Conservation (phyloP, 2,888 invertebrate genomes). For the Acanthosepion esculentum region DNA sequence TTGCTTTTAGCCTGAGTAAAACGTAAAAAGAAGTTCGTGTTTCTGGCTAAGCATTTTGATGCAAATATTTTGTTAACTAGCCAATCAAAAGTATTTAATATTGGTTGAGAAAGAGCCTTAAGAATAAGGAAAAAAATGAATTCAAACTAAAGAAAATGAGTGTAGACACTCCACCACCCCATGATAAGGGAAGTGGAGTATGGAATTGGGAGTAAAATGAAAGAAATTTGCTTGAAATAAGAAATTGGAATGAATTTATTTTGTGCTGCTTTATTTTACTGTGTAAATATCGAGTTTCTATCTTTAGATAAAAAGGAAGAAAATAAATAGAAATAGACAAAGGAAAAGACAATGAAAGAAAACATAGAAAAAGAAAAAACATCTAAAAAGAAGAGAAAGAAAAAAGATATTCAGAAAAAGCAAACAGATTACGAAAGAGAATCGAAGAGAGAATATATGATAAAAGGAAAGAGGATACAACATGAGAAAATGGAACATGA, state of each 20-base stretch:
- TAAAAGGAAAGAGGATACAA: no score
- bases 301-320: no score
- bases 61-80: constrained; percentile 21
- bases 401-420: no score
- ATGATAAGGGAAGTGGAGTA: neutral
- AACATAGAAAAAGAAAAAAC: no score
- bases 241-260: neutral
- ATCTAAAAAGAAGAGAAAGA: no score
- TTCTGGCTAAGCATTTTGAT: neutral
- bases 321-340: no score
- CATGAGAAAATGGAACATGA: no score
- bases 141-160: neutral
- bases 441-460: no score
- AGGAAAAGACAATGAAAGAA: no score
- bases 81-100: neutral
- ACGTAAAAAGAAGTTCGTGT: neutral
- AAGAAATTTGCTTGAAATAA: neutral
- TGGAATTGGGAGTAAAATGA: neutral
- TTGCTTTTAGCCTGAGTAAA: no score
- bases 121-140: neutral
- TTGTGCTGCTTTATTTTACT: neutral
- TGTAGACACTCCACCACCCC: neutral
- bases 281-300: neutral
- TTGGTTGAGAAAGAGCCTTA: neutral
- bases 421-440: no score